These are phyloP conservation scores for Triplophysa bombifrons DNA, from an alignment of 2,797 vertebrate genomes.

Conservation along the genomic window DNA sequence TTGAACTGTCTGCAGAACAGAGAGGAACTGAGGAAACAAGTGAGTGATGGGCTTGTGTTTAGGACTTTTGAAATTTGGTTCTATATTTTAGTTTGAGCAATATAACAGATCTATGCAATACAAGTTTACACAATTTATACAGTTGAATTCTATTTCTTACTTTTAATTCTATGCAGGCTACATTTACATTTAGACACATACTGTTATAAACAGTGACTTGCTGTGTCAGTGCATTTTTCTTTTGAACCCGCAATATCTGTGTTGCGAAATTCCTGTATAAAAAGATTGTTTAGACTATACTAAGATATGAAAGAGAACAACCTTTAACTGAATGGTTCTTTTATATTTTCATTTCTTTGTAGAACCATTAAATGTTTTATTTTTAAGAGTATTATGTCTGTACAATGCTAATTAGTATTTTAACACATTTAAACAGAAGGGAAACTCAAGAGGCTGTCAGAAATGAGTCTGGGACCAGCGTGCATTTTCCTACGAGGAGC, in stretches of 20 bases:
- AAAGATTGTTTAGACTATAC: too few species aligned
- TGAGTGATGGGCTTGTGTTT: neutral
- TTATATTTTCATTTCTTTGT: too few species aligned
- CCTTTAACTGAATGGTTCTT: too few species aligned
- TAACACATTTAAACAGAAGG: neutral
- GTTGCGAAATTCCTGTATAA: too few species aligned
- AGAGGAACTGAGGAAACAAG: conserved; percentile 5
- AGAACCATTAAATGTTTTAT: too few species aligned
- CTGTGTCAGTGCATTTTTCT: neutral
- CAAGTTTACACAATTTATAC: neutral
- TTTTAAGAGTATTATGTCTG: too few species aligned
- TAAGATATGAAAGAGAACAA: too few species aligned
- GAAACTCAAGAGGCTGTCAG: neutral
- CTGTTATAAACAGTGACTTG: neutral
- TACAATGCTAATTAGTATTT: neutral
- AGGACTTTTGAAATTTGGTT: neutral
- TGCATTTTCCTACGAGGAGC: conserved; percentile 77
- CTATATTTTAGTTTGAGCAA: neutral
- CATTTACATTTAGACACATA: neutral
- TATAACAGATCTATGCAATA: neutral
- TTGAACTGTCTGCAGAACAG: neutral
- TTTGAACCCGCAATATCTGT: too few species aligned
- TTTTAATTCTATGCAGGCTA: neutral
- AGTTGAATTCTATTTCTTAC: neutral
- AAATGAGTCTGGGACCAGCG: conserved; percentile 70